Evolutionary conservation across 2,888 invertebrate genomes (phyloP), one percentile per base, ranked within the genome.

Genomic region (Venusia cambrica): DNA sequence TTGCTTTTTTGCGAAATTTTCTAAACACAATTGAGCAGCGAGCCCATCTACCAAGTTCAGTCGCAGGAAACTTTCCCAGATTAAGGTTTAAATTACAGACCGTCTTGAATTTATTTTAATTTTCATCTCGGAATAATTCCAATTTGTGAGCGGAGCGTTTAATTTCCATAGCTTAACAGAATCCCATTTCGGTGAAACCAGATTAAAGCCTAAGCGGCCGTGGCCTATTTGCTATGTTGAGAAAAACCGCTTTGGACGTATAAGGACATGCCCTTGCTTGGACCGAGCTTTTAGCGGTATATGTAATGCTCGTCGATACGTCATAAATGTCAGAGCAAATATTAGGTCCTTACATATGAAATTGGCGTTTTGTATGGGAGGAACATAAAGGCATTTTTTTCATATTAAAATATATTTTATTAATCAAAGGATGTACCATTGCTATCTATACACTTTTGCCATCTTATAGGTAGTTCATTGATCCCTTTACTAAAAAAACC

Each of bases 111-210:
- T 69, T 70, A 70, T 71, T 51, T 73, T 71, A 68, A 74, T 71
- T 70, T 68, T 64, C 69, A 66, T 69, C 66, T 59, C 64, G 53
- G 58, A 45, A 67, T 75, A 62, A 73, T 70, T 73, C 62, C 51
- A 69, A 70, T 72, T 72, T 66, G 65, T 63, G 66, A 57, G 64
- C 58, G 46, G 60, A 62, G 62, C 68, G 62, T 72, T 73, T 73
- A 72, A 74, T 73, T 73, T 73, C 68, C 68, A 71, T 72, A 68
- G 72, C 72, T 73, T 71, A 71, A 66, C 57, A 62, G 57, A 74
- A 73, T 73, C 63, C 65, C 58, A 72, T 77, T 73, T 65, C 62
- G 60, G 57, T 61, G 60, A 66, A 71, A 65, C 65, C 61, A 62
- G 70, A 74, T 77, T 78, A 73, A 63, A 60, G 65, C 65, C 58